phyloP scores from a whole-genome alignment of 2,113 vertebrate genomes.

The Epinephelus moara region DNA sequence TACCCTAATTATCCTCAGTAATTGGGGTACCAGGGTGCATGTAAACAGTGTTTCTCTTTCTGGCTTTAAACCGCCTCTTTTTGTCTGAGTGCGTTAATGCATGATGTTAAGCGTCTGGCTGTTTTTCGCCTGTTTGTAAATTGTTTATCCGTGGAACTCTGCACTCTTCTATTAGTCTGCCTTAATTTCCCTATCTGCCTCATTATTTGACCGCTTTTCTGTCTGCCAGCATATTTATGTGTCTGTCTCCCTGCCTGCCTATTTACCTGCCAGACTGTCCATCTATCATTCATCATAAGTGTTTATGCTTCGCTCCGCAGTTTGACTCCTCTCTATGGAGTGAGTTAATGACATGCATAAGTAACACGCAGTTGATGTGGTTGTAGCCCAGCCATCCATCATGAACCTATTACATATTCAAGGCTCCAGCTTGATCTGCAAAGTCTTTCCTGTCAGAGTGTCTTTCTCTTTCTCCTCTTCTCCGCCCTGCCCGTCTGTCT shows the following conservation, averaged over 20 bases:
- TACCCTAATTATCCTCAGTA: conserved; percentile 5
- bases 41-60: background rate
- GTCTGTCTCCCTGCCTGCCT: conserved; percentile 28
- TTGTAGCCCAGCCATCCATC: conserved; percentile 66
- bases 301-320: conserved; percentile 60
- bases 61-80: conserved; percentile 6
- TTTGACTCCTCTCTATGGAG: conserved; percentile 59
- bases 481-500: conserved; percentile 27
- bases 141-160: background rate
- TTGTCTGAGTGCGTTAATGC: background rate
- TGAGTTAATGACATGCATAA: conserved; percentile 69
- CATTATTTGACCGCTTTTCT: conserved; percentile 44
- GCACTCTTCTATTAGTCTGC: background rate
- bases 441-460: conserved; percentile 19
- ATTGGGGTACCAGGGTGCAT: conserved; percentile 3
- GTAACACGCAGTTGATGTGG: conserved; percentile 57
- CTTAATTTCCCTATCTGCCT: conserved; percentile 41
- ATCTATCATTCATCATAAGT: conserved; percentile 64
- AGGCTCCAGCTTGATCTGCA: conserved; percentile 50
- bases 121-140: conserved; percentile 4
- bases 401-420: conserved; percentile 64
- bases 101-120: background rate
- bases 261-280: conserved; percentile 62
- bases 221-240: conserved; percentile 51
- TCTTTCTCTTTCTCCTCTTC: conserved; percentile 12